Evolutionary conservation across 1,140 invertebrate genomes (phyloP).

Genomic region (Rhagoletis zephyria): DNA sequence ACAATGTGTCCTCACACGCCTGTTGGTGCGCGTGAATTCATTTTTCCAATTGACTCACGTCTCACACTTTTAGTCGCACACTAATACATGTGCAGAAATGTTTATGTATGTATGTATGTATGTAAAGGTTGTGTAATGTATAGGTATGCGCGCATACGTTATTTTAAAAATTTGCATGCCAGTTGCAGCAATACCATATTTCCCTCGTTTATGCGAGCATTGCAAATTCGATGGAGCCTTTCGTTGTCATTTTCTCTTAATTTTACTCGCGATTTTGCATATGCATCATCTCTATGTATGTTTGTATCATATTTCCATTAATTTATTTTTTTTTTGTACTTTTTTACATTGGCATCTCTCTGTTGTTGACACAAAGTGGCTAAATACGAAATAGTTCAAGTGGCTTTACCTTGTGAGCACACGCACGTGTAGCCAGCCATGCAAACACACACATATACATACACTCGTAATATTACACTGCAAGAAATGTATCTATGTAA

Average conservation of each 20-base stretch:
- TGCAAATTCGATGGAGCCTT: background rate
- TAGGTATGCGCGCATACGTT: background rate
- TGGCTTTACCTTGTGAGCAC: slow-evolving; percentile 48
- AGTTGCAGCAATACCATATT: background rate
- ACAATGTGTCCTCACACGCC: slow-evolving; percentile 26
- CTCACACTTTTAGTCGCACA: background rate
- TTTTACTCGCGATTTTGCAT: background rate
- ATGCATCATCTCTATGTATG: background rate
- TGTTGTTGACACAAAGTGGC: slow-evolving; percentile 40
- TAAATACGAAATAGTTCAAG: slow-evolving; percentile 51
- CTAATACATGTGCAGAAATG: background rate
- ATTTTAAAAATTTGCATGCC: slow-evolving; percentile 5
- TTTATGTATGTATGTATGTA: background rate
- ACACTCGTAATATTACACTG: no score
- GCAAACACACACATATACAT: background rate
- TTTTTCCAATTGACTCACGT: background rate
- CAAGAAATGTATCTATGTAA: no score
- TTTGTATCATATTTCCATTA: background rate
- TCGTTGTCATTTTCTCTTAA: slow-evolving; percentile 31
- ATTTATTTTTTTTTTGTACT: background rate
- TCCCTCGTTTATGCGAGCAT: background rate
- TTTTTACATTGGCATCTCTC: background rate
- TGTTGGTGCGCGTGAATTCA: slow-evolving; percentile 38
- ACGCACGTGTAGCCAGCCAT: slow-evolving; percentile 32
- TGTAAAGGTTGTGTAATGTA: background rate